A percentile compares a stretch with the other conserved stretches of the same genome.
phyloP scores from a whole-genome alignment of 1,140 invertebrate species.

The Matsumurasca onukii region DNA sequence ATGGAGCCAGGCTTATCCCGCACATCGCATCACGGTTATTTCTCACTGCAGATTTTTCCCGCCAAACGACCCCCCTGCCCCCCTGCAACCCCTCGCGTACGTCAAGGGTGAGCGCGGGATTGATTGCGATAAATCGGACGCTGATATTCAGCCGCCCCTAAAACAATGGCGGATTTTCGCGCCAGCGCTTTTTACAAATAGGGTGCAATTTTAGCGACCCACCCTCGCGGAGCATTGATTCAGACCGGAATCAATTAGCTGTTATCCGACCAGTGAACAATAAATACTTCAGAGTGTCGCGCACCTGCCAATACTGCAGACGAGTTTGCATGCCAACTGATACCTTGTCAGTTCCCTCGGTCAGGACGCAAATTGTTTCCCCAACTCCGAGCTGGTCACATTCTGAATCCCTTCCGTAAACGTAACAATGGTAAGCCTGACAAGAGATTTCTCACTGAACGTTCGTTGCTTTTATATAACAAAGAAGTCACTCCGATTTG shows the following conservation, averaged over 20 bases:
- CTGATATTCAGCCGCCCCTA: slow-evolving; percentile 8
- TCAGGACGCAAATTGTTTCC: background rate
- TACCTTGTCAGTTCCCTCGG: background rate
- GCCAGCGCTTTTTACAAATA: slow-evolving; percentile 1
- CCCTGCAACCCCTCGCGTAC: background rate
- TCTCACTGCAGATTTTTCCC: background rate
- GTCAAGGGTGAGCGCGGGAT: background rate
- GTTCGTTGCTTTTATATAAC: no score
- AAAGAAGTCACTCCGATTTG: no score
- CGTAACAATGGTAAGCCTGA: no score
- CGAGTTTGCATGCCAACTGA: background rate
- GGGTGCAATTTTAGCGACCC: background rate
- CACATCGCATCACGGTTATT: background rate
- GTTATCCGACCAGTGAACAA: background rate
- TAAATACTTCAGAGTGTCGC: background rate
- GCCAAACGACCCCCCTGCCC: background rate
- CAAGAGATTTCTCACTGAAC: no score
- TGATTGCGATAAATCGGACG: slow-evolving; percentile 12
- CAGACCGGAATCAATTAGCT: background rate
- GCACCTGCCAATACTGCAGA: background rate
- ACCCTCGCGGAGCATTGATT: background rate
- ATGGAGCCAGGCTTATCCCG: background rate
- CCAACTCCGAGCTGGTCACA: background rate
- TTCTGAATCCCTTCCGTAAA: no score
- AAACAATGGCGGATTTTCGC: background rate